These are phyloP conservation scores for Scomberomorus guttatus DNA, from an alignment of 2,797 vertebrate species.

Conservation along the genomic window DNA sequence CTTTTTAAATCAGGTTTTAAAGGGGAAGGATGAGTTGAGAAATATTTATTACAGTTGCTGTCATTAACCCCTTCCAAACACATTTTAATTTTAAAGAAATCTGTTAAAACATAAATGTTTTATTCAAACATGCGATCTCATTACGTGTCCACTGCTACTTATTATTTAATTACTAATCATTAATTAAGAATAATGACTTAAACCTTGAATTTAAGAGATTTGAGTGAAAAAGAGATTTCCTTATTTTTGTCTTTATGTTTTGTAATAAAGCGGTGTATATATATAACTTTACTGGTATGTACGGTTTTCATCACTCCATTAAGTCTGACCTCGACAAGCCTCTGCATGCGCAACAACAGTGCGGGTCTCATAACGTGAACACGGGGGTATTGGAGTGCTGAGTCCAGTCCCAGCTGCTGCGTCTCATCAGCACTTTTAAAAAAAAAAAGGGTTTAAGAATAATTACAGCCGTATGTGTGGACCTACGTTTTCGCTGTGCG, in stretches of 20 bases:
- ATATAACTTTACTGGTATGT: not conserved
- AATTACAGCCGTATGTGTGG: conserved; percentile 25
- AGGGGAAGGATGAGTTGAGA: not conserved
- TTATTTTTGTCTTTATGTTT: not conserved
- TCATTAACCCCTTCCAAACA: not conserved
- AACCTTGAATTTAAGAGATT: not conserved
- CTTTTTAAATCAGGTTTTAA: not conserved
- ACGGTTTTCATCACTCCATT: not conserved
- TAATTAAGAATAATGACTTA: too few relatives aligned
- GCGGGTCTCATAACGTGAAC: conserved; percentile 2
- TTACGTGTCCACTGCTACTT: too few relatives aligned
- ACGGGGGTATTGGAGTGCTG: not conserved
- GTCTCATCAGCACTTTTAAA: not conserved
- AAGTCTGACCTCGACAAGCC: too few relatives aligned
- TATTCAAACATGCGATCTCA: not conserved
- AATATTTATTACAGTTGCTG: not conserved
- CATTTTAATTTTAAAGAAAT: not conserved
- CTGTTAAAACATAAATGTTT: not conserved
- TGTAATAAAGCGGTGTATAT: too few relatives aligned
- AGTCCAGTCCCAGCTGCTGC: conserved; percentile 17
- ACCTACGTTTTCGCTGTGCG: not conserved
- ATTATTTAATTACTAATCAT: too few relatives aligned
- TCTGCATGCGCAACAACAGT: not conserved
- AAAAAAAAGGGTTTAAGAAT: conserved; percentile 5
- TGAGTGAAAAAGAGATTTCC: not conserved